Conservation (phyloP, 1,140 invertebrate genomes). For the Asbolus verrucosus region DNA sequence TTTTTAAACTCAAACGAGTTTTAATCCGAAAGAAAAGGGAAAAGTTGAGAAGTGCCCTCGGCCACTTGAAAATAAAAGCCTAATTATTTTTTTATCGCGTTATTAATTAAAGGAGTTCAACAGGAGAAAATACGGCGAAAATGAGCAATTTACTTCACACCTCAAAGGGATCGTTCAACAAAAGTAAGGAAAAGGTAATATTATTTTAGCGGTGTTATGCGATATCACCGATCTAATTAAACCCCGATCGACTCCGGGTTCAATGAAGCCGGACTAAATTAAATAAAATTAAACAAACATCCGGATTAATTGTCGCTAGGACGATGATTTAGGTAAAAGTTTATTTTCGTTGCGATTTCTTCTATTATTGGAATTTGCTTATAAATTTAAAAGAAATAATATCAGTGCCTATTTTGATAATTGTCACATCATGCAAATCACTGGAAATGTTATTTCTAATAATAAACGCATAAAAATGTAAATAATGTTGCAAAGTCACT, state of each 20-base stretch:
- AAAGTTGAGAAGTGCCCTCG: not conserved
- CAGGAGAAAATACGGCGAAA: not conserved
- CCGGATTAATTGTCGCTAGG: not conserved
- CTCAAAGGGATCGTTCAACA: not conserved
- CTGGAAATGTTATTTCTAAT: no score
- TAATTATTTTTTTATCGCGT: constrained; percentile 6
- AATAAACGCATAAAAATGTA: no score
- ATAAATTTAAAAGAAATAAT: no score
- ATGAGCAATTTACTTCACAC: constrained; percentile 1
- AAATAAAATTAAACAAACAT: constrained; percentile 23
- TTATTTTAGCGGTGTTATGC: constrained; percentile 17
- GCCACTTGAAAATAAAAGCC: not conserved
- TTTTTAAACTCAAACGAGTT: not conserved
- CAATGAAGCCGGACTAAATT: constrained; percentile 15
- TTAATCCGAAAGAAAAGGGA: no score
- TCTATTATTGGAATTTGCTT: no score
- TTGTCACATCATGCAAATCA: no score
- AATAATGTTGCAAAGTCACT: no score
- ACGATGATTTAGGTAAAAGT: no score
- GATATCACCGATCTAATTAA: constrained; percentile 29
- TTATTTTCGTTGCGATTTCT: no score
- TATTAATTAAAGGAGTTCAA: not conserved
- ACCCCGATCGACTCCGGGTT: constrained; percentile 7
- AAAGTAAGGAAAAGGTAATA: not conserved
- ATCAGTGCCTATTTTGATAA: no score